phyloP scores from a whole-genome alignment of 1,140 invertebrate species.

The Phocides pigmalion region DNA sequence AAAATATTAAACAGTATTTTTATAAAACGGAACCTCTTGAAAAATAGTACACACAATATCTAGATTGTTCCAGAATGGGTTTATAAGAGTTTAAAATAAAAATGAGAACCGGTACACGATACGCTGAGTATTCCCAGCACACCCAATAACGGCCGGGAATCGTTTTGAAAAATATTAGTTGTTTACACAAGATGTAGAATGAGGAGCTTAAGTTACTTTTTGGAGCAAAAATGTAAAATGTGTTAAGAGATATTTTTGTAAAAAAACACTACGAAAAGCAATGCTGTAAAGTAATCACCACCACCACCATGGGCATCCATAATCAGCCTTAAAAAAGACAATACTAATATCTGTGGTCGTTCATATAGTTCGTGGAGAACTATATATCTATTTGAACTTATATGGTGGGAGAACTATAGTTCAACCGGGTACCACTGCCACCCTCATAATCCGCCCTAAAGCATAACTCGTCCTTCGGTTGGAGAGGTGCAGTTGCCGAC shows the following conservation, averaged over 20 bases:
- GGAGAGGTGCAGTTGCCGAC: too few relatives aligned
- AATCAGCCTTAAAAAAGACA: too few relatives aligned
- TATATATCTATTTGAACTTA: too few relatives aligned
- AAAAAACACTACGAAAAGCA: too few relatives aligned
- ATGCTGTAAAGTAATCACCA: too few relatives aligned
- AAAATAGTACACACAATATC: constrained; percentile 19
- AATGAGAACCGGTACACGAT: constrained; percentile 16
- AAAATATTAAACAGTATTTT: background rate
- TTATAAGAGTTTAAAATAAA: constrained; percentile 33
- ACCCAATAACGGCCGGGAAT: constrained; percentile 23
- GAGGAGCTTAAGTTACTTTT: constrained; percentile 1
- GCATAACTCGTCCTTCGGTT: too few relatives aligned
- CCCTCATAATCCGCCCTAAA: too few relatives aligned
- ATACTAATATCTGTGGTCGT: too few relatives aligned
- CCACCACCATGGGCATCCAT: too few relatives aligned
- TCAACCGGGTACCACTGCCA: too few relatives aligned
- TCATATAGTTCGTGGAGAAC: too few relatives aligned
- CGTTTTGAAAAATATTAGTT: constrained; percentile 30
- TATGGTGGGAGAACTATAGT: too few relatives aligned
- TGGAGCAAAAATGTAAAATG: background rate
- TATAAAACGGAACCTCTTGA: constrained; percentile 18
- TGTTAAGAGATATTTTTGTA: background rate
- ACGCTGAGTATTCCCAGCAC: constrained; percentile 25
- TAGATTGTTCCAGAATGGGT: constrained; percentile 27
- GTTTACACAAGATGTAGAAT: constrained; percentile 7